Conservation (phyloP, 1,140 invertebrate species). For the Drosophila lowei region DNA sequence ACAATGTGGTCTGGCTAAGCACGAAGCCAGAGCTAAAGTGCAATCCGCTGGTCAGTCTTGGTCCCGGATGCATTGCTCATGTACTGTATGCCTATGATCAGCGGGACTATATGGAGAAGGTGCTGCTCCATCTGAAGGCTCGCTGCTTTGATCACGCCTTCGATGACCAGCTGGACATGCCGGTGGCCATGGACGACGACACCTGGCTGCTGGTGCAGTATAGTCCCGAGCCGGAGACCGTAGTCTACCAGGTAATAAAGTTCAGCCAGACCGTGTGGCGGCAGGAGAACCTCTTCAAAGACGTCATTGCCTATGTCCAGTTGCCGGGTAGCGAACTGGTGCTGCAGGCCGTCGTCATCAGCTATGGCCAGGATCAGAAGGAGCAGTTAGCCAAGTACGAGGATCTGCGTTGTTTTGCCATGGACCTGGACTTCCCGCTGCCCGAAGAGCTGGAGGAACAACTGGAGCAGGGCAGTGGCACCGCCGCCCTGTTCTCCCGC, state of each 20-base stretch:
- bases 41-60: slow-evolving; percentile 50
- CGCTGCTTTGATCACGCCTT: slow-evolving; percentile 62
- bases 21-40: slow-evolving; percentile 33
- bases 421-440: slow-evolving; percentile 51
- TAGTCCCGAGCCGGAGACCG: slow-evolving; percentile 61
- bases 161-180: slow-evolving; percentile 42
- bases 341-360: slow-evolving; percentile 64
- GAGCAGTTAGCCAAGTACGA: slow-evolving; percentile 39
- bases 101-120: slow-evolving; percentile 63
- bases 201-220: slow-evolving; percentile 71
- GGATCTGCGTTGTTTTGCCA: slow-evolving; percentile 35
- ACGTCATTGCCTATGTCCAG: slow-evolving; percentile 68
- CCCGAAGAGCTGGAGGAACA: slow-evolving; percentile 36
- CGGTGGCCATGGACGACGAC: slow-evolving; percentile 39
- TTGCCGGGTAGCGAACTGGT: slow-evolving; percentile 43
- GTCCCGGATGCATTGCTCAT: slow-evolving; percentile 37
- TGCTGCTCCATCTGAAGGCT: slow-evolving; percentile 58
- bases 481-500: slow-evolving; percentile 46
- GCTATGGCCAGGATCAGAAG: slow-evolving; percentile 37
- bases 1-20: slow-evolving; percentile 56
- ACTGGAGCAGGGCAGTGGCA: slow-evolving; percentile 16
- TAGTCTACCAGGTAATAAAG: slow-evolving; percentile 59
- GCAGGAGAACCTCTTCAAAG: slow-evolving; percentile 58
- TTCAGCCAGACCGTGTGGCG: slow-evolving; percentile 62
- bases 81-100: slow-evolving; percentile 58